These are phyloP conservation scores for Oenanthe oenanthe DNA, from an alignment of 2,113 vertebrate species.

Conservation along the genomic window DNA sequence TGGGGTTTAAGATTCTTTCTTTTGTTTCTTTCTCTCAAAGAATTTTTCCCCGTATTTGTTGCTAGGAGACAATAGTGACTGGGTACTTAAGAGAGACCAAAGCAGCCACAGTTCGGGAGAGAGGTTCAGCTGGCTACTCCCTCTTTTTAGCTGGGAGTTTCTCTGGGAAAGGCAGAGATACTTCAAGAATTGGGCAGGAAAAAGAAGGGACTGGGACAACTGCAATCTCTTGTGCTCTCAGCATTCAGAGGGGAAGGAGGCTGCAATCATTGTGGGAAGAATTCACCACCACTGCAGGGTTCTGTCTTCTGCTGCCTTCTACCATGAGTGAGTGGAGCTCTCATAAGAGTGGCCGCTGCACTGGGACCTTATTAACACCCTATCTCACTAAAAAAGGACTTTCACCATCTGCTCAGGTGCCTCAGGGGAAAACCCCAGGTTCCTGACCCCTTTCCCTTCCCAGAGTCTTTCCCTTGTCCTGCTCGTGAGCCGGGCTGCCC, in stretches of 20 bases:
- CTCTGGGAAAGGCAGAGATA: not conserved
- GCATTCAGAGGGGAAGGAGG: not conserved
- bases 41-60: too few relatives aligned
- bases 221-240: not conserved
- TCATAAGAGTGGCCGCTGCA: not conserved
- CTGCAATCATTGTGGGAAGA: not conserved
- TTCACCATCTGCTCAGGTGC: not conserved
- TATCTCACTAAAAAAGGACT: not conserved
- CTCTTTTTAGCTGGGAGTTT: not conserved
- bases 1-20: too few relatives aligned
- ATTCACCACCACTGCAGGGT: not conserved
- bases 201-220: not conserved
- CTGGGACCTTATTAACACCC: not conserved
- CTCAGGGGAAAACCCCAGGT: not conserved
- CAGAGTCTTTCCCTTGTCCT: not conserved
- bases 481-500: not conserved
- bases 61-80: too few relatives aligned
- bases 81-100: not conserved
- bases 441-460: not conserved
- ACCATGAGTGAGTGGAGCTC: not conserved
- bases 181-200: not conserved
- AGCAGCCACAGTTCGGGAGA: not conserved
- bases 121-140: not conserved
- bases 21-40: too few relatives aligned
- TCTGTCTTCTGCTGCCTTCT: not conserved